These are phyloP conservation scores for Sphaerodactylus townsendi DNA, from an alignment of 2,113 vertebrate species.

Conservation along the genomic window DNA sequence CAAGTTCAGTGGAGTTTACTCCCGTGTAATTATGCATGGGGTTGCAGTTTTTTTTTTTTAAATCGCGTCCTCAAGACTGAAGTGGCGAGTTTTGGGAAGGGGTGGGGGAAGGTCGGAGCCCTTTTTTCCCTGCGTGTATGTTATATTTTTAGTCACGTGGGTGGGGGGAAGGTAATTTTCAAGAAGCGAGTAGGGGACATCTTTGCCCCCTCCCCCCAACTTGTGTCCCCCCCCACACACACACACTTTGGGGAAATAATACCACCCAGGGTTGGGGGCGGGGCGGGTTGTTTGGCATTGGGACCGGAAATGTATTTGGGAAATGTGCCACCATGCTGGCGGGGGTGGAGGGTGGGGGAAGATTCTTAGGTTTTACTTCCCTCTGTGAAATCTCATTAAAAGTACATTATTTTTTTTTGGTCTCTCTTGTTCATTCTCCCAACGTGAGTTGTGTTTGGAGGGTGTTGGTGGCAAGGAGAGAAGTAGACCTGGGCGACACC, in stretches of 20 bases:
- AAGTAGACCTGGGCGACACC: not conserved
- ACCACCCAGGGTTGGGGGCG: constrained; percentile 8
- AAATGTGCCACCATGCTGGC: constrained; percentile 24
- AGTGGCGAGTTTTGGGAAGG: not conserved
- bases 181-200: not conserved
- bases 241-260: constrained; percentile 41
- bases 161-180: not conserved
- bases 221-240: constrained; percentile 42
- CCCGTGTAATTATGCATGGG: not conserved
- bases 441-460: not conserved
- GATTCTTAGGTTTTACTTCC: not conserved
- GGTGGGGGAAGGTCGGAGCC: no score
- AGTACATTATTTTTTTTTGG: not conserved
- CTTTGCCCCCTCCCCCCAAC: not conserved
- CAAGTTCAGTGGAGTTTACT: not conserved
- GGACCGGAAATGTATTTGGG: constrained; percentile 39
- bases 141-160: not conserved
- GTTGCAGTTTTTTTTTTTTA: constrained; percentile 36
- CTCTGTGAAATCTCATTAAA: not conserved
- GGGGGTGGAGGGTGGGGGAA: not conserved
- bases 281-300: not conserved
- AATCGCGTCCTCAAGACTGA: not conserved
- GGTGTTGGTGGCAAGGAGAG: not conserved
- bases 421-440: no score
- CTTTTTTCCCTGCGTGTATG: not conserved